Percentiles rank a stretch among this genome's conserved stretches.
Conservation (phyloP, 2,888 invertebrate genomes). For the Boloria euphrosyne region DNA sequence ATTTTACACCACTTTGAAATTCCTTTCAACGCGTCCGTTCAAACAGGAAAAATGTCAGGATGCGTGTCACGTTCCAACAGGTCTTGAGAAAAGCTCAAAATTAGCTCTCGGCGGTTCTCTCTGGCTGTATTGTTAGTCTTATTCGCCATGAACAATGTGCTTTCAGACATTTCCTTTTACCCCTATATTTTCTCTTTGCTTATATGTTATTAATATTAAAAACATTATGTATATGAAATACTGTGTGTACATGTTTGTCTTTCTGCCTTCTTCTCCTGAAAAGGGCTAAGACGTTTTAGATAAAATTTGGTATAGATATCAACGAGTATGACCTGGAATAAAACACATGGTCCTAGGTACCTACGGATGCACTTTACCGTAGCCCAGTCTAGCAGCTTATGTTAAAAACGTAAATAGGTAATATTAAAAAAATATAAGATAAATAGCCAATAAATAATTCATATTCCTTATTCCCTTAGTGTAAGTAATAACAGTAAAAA, state of each 20-base stretch:
- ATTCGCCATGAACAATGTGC: slow-evolving; percentile 17
- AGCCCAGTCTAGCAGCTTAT: slow-evolving; percentile 3
- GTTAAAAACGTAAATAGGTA: background rate
- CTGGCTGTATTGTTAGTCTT: slow-evolving; percentile 28
- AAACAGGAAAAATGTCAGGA: slow-evolving; percentile 23
- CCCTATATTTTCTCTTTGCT: background rate
- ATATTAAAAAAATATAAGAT: too few species aligned
- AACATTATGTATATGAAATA: background rate
- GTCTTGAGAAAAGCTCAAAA: slow-evolving; percentile 39
- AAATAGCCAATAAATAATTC: slow-evolving; percentile 13
- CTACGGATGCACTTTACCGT: background rate
- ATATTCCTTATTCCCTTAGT: slow-evolving; percentile 6
- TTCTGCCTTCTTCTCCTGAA: background rate
- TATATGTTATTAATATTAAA: background rate
- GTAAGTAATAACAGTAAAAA: slow-evolving; percentile 24
- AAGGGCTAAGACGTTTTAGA: background rate
- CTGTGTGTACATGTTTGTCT: background rate
- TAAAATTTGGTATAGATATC: too few species aligned
- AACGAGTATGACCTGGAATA: background rate
- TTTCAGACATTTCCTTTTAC: slow-evolving; percentile 4
- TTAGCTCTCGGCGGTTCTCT: slow-evolving; percentile 38
- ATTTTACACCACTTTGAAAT: slow-evolving; percentile 16
- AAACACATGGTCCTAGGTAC: background rate
- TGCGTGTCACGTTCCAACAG: slow-evolving; percentile 37
- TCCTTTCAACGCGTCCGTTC: slow-evolving; percentile 21